A percentile compares a stretch with the other conserved stretches of the same genome.
phyloP scores from a whole-genome alignment of 2,797 vertebrate genomes.

The Peromyscus eremicus region DNA sequence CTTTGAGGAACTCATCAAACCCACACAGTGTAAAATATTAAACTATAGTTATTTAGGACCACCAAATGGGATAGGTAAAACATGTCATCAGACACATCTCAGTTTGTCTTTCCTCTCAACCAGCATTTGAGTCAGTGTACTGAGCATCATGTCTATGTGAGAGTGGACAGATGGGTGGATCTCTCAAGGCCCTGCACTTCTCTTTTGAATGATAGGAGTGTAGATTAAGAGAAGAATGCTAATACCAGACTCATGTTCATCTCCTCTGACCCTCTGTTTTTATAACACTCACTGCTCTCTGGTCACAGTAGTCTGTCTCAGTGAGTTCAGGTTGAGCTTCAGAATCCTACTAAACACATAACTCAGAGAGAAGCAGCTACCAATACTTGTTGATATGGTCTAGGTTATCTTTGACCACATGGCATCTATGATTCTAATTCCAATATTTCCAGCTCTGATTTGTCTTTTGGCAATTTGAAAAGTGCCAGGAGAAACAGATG shows the following conservation, averaged over 20 bases:
- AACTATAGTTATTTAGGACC: not conserved
- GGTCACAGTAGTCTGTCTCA: accelerated
- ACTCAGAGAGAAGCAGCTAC: not conserved
- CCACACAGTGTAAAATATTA: not conserved
- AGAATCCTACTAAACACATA: not conserved
- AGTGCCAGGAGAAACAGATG: not conserved
- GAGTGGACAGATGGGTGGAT: not conserved
- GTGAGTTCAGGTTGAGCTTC: not conserved
- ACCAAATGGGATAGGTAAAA: not conserved
- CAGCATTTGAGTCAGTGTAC: not conserved
- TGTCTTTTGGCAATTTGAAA: not conserved
- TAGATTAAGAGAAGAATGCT: not conserved
- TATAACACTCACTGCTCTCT: not conserved
- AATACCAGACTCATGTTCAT: accelerated
- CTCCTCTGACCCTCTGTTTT: not conserved
- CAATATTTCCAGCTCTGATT: not conserved
- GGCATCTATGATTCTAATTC: not conserved
- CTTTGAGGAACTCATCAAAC: not conserved
- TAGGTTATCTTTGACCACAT: not conserved
- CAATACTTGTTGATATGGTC: no score
- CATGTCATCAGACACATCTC: not conserved
- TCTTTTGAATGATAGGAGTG: not conserved
- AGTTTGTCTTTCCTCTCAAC: not conserved
- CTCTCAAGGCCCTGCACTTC: no score
- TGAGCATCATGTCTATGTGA: not conserved